Base-by-base conservation (phyloP, 2,888 invertebrate genomes). In the Eupithecia abbreviata region DNA sequence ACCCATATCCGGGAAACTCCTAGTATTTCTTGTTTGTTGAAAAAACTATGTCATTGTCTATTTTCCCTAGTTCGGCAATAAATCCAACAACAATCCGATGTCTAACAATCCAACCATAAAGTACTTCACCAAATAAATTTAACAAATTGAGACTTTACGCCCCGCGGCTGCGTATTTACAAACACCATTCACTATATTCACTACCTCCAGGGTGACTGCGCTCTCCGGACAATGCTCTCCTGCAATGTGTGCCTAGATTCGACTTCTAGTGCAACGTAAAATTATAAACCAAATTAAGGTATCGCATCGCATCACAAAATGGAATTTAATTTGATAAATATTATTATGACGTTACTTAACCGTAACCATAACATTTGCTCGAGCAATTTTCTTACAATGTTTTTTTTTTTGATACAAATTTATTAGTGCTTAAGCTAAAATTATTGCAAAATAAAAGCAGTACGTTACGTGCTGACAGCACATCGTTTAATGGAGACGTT, bases 141-240 rank as follows among this genome's bases (percentile, higher is more conserved):
- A 83, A 86, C 82, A 82, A 82, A 82, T 86, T 85, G 86, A 86
- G 85, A 84, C 84, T 82, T 86, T 81, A 82, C 84, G 79, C 84
- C 84, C 83, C 82, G 81, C 79, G 79, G 83, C 78, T 82, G 84
- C 83, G 84, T 85, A 84, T 85, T 85, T 80, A 84, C 85, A 86
- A 85, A 85, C 83, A 84, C 82, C 82, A 84, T 85, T 81, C 79
- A 30, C 30, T 30, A 30, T 30, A 30, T 79, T 82, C 79, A 75
- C 74, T 55, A 73, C 77, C 79, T 79, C 80, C 77, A 75, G 79
- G 78, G 47, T 66, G 79, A 78, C 76, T 72, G 72, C 75, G 69
- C 69, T 62, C 77, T 15, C 71, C 71, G 71, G 66, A 78, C 71
- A 73, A n/a, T n/a, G n/a, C n/a, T n/a, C n/a, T n/a, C n/a, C 15